Conservation (phyloP, 2,113 vertebrate genomes). For the Alethe castanea region DNA sequence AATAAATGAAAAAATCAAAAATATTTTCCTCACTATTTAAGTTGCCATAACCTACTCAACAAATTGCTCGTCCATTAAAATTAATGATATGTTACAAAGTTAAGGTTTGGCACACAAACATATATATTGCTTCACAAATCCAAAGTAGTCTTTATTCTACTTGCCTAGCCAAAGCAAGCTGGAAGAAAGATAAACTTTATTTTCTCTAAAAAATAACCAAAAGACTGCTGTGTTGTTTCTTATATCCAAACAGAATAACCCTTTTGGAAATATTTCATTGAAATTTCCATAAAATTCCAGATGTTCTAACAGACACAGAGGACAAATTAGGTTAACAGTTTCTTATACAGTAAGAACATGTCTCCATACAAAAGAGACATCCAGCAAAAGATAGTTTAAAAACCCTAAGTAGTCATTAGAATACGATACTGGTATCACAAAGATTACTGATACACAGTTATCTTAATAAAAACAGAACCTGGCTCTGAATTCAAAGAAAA, state of each 20-base stretch:
- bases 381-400: neutral
- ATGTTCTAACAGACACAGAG: neutral
- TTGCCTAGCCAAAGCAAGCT: neutral
- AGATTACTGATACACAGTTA: neutral
- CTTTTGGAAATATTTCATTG: neutral
- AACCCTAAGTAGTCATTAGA: neutral
- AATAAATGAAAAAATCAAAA: neutral
- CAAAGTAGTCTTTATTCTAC: neutral
- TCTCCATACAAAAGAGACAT: neutral
- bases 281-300: constrained; percentile 10
- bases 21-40: neutral
- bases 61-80: neutral
- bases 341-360: neutral
- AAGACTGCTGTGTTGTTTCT: neutral
- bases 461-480: neutral
- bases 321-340: neutral
- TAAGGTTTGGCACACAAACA: neutral
- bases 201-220: neutral
- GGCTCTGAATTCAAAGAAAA: neutral
- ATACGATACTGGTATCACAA: neutral
- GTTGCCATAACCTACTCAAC: neutral
- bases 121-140: neutral
- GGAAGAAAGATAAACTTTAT: neutral
- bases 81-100: neutral
- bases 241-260: neutral